A percentile compares a stretch with the other conserved stretches of the same genome.
Conservation (phyloP, 2,888 invertebrate genomes). For the Hyposoter didymator region DNA sequence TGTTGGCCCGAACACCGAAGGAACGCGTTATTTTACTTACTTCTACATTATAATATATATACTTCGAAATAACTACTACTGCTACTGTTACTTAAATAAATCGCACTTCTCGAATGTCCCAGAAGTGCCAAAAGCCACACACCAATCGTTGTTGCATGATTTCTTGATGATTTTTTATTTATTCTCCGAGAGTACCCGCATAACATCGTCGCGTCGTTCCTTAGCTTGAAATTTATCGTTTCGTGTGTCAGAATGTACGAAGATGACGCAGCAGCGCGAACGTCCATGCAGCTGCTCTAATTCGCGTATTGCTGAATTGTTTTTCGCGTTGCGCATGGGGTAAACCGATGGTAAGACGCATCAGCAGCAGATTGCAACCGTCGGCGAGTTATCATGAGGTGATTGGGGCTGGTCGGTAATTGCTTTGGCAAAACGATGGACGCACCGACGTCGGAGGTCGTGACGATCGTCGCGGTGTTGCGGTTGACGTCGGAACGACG, state of each 20-base stretch:
- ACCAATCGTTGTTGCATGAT: not conserved
- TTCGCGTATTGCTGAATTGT: not conserved
- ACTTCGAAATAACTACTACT: constrained; percentile 60
- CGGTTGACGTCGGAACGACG: constrained; percentile 67
- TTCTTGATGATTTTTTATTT: not conserved
- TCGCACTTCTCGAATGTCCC: constrained; percentile 71
- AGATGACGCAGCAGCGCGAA: not conserved
- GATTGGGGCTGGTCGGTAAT: not conserved
- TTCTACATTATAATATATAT: constrained; percentile 47
- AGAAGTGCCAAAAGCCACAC: constrained; percentile 73
- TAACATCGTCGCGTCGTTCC: not conserved
- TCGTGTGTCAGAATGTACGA: not conserved
- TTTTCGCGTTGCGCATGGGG: not conserved
- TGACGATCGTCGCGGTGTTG: constrained; percentile 38
- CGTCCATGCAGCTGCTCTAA: not conserved
- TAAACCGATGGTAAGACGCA: not conserved
- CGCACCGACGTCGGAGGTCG: constrained; percentile 44
- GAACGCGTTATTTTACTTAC: constrained; percentile 77
- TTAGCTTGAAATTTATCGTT: not conserved
- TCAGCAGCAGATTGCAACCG: not conserved
- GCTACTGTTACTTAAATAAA: constrained; percentile 80
- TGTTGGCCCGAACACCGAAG: constrained; percentile 74
- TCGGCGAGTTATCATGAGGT: not conserved
- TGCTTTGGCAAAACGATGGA: not conserved
- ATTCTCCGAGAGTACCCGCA: not conserved